A percentile compares a stretch with the other conserved stretches of the same genome.
phyloP scores from a whole-genome alignment of 2,113 vertebrate species.

The Pterocles gutturalis region DNA sequence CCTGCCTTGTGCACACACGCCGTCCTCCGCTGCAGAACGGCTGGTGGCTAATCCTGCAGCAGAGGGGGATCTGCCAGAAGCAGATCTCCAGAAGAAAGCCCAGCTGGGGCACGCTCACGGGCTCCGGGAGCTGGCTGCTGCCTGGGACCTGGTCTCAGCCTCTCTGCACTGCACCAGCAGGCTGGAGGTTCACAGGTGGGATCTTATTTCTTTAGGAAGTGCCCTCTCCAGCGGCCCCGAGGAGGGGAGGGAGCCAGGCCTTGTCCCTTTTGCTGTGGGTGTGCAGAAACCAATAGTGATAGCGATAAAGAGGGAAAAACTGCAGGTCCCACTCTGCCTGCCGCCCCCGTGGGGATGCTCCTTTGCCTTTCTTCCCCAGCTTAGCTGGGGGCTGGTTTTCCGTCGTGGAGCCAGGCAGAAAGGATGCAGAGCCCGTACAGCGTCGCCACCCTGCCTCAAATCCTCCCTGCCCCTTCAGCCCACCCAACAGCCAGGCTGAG shows the following conservation, averaged over 20 bases:
- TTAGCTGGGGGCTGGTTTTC: neutral
- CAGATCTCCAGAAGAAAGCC: neutral
- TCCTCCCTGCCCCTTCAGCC: neutral
- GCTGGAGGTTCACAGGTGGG: neutral
- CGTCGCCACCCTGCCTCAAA: neutral
- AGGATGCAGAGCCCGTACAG: neutral
- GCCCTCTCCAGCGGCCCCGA: fast-evolving
- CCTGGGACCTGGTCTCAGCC: neutral
- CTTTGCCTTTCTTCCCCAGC: fast-evolving
- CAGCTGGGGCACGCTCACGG: fast-evolving
- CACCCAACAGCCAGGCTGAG: neutral
- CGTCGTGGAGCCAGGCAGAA: neutral
- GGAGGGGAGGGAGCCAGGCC: neutral
- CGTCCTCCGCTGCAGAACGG: neutral
- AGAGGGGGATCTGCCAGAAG: neutral
- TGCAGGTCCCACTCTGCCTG: neutral
- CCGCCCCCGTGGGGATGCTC: neutral
- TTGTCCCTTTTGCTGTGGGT: neutral
- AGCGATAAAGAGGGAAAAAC: neutral
- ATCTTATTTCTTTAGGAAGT: neutral
- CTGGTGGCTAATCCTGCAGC: neutral
- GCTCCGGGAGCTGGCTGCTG: neutral
- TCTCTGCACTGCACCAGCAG: fast-evolving
- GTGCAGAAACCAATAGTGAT: neutral
- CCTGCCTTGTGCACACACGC: neutral